Conservation (phyloP, 2,888 invertebrate genomes). For the Morpho deidamia region DNA sequence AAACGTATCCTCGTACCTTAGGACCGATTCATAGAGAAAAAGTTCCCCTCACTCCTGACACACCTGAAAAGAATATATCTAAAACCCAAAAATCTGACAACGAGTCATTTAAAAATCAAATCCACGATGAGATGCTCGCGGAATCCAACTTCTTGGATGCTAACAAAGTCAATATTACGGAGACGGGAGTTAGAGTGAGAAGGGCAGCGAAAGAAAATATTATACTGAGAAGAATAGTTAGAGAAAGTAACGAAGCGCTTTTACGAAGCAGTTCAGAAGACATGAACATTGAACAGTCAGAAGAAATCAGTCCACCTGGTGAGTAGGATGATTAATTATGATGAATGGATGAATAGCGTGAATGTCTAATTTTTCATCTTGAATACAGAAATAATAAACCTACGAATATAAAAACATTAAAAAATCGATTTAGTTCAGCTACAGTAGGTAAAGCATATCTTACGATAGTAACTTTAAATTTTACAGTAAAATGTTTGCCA, state of each 20-base stretch:
- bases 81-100: slow-evolving; percentile 46
- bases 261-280: slow-evolving; percentile 52
- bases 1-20: slow-evolving; percentile 45
- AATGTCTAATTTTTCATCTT: no score
- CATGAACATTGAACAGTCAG: slow-evolving; percentile 48
- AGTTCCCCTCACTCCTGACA: slow-evolving; percentile 44
- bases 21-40: slow-evolving; percentile 48
- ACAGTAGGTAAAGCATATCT: no score
- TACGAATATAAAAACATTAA: no score
- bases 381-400: no score
- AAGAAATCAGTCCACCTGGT: slow-evolving; percentile 41
- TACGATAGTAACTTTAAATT: no score
- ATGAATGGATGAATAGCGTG: no score
- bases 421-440: no score
- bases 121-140: slow-evolving; percentile 50
- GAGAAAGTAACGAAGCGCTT: slow-evolving; percentile 36
- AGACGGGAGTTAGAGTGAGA: slow-evolving; percentile 24
- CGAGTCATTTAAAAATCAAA: slow-evolving; percentile 42
- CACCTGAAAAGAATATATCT: slow-evolving; percentile 48
- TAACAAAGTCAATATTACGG: slow-evolving; percentile 42
- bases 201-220: slow-evolving; percentile 25
- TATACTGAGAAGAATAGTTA: slow-evolving; percentile 21
- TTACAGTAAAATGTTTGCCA: no score
- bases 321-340: slow-evolving; percentile 12
- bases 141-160: slow-evolving; percentile 50